These are phyloP conservation scores for Sesamia inferens DNA, from an alignment of 2,888 invertebrate species.

Conservation along the genomic window DNA sequence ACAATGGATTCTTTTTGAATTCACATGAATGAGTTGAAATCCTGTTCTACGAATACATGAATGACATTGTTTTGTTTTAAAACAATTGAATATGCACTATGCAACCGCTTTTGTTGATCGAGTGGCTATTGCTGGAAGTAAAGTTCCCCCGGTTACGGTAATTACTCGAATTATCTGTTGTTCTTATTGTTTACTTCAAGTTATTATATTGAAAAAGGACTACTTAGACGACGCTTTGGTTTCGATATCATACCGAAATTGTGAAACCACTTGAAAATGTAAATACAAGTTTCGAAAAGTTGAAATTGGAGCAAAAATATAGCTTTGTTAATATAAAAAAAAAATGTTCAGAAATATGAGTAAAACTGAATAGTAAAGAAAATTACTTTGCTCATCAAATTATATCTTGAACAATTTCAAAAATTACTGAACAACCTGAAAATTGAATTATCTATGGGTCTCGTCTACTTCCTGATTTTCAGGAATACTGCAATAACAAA, in stretches of 20 bases:
- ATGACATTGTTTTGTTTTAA: conserved; percentile 81
- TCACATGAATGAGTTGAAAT: conserved; percentile 81
- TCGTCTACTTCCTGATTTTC: not conserved
- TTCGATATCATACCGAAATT: conserved; percentile 20
- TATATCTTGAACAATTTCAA: not conserved
- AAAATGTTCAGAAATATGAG: not conserved
- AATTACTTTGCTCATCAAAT: not conserved
- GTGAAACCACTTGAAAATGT: conserved; percentile 18
- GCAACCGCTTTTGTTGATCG: conserved; percentile 66
- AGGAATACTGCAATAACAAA: not conserved
- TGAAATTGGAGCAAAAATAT: not conserved
- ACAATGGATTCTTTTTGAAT: conserved; percentile 81
- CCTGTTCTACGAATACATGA: conserved; percentile 83
- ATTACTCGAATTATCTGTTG: conserved; percentile 60
- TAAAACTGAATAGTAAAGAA: not conserved
- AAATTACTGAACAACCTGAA: not conserved
- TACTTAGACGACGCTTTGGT: conserved; percentile 34
- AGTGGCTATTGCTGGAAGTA: conserved; percentile 73
- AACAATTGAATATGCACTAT: conserved; percentile 79
- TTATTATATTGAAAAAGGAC: conserved; percentile 37
- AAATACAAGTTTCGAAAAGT: conserved; percentile 3
- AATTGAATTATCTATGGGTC: not conserved
- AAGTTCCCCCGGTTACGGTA: conserved; percentile 66
- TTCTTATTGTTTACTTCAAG: conserved; percentile 54
- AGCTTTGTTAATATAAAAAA: not conserved